Conservation (phyloP, 2,888 invertebrate species). For the Crioceris asparagi region DNA sequence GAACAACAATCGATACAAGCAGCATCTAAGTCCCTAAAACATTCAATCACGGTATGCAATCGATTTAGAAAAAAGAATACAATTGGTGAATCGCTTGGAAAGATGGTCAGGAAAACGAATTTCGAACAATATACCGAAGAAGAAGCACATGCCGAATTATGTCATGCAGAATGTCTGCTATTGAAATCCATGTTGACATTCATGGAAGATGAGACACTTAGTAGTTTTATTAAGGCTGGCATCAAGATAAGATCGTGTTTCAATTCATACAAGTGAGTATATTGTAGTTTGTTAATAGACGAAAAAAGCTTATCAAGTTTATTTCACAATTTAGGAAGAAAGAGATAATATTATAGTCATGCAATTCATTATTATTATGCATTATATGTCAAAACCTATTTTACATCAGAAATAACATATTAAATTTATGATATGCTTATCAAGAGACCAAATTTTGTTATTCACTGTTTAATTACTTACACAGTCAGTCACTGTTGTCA, state of each 20-base stretch:
- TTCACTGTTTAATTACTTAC: too few species aligned
- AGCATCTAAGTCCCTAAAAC: conserved; percentile 66
- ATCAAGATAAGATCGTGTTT: conserved; percentile 86
- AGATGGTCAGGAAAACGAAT: conserved; percentile 66
- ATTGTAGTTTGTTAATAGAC: too few species aligned
- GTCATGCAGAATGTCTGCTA: conserved; percentile 84
- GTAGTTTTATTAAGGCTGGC: conserved; percentile 87
- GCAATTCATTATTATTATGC: too few species aligned
- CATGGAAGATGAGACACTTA: conserved; percentile 87
- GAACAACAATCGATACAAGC: conserved; percentile 67
- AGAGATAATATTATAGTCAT: too few species aligned
- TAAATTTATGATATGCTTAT: too few species aligned
- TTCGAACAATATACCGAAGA: conserved; percentile 65
- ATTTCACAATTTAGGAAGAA: too few species aligned
- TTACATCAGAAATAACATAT: too few species aligned
- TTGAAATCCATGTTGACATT: conserved; percentile 84
- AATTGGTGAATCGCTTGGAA: conserved; percentile 70
- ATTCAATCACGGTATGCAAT: conserved; percentile 69
- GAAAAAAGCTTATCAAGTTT: too few species aligned
- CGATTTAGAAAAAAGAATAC: conserved; percentile 56
- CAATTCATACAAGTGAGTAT: conserved; percentile 75
- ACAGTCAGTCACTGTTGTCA: too few species aligned
- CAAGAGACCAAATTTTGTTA: too few species aligned
- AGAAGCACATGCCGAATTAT: conserved; percentile 91
- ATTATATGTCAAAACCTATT: too few species aligned